Percentiles rank a stretch among this genome's conserved stretches.
Evolutionary conservation across 2,888 invertebrate genomes (phyloP).

Genomic region (Limnephilus lunatus): DNA sequence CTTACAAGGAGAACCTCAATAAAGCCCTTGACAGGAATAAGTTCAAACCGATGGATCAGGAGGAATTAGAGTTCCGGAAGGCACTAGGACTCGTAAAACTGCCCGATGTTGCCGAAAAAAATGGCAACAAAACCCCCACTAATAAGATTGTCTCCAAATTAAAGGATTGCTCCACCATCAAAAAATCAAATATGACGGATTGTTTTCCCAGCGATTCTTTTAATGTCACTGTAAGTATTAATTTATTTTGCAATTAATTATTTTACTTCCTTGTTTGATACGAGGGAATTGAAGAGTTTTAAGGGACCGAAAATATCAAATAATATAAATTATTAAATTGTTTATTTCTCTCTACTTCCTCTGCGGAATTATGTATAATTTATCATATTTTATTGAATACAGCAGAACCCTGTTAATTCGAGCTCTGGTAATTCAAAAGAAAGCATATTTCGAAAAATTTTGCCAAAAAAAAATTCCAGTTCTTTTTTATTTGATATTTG

Average conservation of each 20-base stretch:
- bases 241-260: not conserved
- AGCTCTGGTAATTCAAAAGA: too few species aligned
- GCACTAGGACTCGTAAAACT: slow-evolving; percentile 61
- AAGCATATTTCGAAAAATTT: too few species aligned
- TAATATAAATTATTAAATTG: not conserved
- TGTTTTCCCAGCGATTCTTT: slow-evolving; percentile 56
- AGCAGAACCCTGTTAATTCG: too few species aligned
- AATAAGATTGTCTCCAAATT: slow-evolving; percentile 55
- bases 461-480: too few species aligned
- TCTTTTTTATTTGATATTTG: too few species aligned
- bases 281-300: too few species aligned
- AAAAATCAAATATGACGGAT: slow-evolving; percentile 50
- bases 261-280: not conserved
- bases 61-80: slow-evolving; percentile 58
- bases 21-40: slow-evolving; percentile 32
- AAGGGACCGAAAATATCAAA: not conserved
- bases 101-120: slow-evolving; percentile 44
- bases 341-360: not conserved
- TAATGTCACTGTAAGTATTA: slow-evolving; percentile 57
- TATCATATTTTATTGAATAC: too few species aligned
- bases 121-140: slow-evolving; percentile 42
- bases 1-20: slow-evolving; percentile 36
- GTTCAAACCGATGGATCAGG: slow-evolving; percentile 22
- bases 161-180: slow-evolving; percentile 25
- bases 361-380: not conserved